A percentile compares a stretch with the other conserved stretches of the same genome.
Evolutionary conservation across 1,140 invertebrate genomes (phyloP).

Genomic region (Aphelinus atriplicis): DNA sequence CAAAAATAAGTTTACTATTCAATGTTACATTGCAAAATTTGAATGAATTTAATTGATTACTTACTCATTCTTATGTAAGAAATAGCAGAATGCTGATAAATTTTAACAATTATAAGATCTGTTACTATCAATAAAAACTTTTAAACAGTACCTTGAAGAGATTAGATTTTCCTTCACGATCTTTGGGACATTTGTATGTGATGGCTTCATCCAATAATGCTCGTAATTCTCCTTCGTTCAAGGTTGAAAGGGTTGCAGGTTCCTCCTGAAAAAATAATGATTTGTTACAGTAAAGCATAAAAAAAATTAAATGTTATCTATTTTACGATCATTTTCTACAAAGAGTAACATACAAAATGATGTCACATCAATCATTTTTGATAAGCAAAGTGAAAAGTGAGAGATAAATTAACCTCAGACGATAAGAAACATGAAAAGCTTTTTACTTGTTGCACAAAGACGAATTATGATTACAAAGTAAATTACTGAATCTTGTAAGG

Average conservation of each 20-base stretch:
- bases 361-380: constrained; percentile 27
- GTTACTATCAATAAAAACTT: no score
- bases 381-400: constrained; percentile 36
- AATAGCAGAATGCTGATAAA: no score
- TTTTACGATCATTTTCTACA: no score
- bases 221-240: constrained; percentile 76
- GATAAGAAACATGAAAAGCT: constrained; percentile 30
- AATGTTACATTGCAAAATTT: no score
- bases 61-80: no score
- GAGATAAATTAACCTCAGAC: constrained; percentile 36
- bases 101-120: no score
- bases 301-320: not conserved
- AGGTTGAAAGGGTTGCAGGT: constrained; percentile 68
- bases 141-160: constrained; percentile 73
- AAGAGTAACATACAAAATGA: constrained; percentile 21
- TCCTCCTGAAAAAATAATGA: constrained; percentile 64
- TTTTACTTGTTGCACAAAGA: constrained; percentile 16
- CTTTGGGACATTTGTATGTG: constrained; percentile 80
- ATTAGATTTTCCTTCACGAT: constrained; percentile 78
- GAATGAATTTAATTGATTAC: no score
- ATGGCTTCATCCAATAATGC: constrained; percentile 80
- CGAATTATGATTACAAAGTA: constrained; percentile 26
- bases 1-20: no score
- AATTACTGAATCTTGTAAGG: constrained; percentile 35
- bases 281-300: not conserved